These are phyloP conservation scores for Habropoda laboriosa DNA, from an alignment of 1,140 invertebrate species.

Conservation along the genomic window DNA sequence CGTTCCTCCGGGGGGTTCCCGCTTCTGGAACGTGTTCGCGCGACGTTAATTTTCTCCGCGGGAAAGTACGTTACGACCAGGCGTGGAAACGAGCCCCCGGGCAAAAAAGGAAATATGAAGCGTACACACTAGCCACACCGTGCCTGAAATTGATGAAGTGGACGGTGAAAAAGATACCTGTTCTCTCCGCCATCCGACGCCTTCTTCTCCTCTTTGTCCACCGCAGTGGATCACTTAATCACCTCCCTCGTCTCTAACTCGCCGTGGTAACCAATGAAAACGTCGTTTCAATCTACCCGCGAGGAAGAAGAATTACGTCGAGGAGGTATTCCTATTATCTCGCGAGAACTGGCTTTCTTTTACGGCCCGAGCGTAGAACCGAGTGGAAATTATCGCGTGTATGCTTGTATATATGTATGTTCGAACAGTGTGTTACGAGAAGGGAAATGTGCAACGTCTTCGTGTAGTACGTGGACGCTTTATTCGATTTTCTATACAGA, in stretches of 20 bases:
- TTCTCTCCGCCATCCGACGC: too few species aligned
- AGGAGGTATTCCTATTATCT: slow-evolving; percentile 31
- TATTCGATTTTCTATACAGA: neutral
- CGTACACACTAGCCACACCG: neutral
- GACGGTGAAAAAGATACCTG: slow-evolving; percentile 28
- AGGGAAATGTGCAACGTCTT: too few species aligned
- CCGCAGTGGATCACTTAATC: slow-evolving; percentile 38
- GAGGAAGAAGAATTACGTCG: slow-evolving; percentile 37
- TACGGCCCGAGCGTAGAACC: too few species aligned
- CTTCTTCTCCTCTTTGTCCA: slow-evolving; percentile 37
- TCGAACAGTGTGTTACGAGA: too few species aligned
- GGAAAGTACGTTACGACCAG: slow-evolving; percentile 46
- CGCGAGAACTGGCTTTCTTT: neutral
- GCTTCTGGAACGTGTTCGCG: slow-evolving; percentile 53
- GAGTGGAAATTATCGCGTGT: neutral
- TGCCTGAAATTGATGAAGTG: slow-evolving; percentile 51
- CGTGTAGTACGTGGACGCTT: too few species aligned
- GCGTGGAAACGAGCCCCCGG: too few species aligned
- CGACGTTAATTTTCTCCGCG: slow-evolving; percentile 57
- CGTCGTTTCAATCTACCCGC: slow-evolving; percentile 43
- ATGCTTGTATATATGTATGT: too few species aligned
- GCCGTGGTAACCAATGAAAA: slow-evolving; percentile 30
- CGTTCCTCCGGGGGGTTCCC: neutral
- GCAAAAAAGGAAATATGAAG: slow-evolving; percentile 38
- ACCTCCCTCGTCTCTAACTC: neutral